phyloP scores from a whole-genome alignment of 2,888 invertebrate genomes.

The Octonoba sinensis region DNA sequence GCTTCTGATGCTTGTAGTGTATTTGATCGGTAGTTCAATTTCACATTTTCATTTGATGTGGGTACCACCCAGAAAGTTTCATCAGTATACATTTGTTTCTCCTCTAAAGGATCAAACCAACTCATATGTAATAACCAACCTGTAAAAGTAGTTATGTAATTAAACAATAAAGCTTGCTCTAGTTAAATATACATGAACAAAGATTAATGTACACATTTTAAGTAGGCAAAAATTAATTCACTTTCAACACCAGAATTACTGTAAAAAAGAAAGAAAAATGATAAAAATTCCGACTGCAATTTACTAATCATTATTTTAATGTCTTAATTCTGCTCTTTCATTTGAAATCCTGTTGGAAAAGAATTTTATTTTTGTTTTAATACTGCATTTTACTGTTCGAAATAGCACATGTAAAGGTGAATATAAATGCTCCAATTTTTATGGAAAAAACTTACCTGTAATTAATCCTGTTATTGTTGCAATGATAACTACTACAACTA shows the following conservation, averaged over 20 bases:
- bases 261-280: not conserved
- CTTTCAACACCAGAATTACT: not conserved
- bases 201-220: too few species aligned
- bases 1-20: not conserved
- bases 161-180: not conserved
- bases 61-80: slow-evolving; percentile 37
- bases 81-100: slow-evolving; percentile 49
- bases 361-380: too few species aligned
- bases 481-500: slow-evolving; percentile 79
- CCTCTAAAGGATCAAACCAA: slow-evolving; percentile 40
- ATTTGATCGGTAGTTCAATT: too few species aligned
- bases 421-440: too few species aligned
- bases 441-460: slow-evolving; percentile 76
- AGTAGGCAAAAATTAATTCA: not conserved
- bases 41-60: too few species aligned
- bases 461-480: slow-evolving; percentile 81
- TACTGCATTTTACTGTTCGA: too few species aligned
- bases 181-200: too few species aligned
- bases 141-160: not conserved
- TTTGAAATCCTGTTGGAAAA: too few species aligned
- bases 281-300: too few species aligned
- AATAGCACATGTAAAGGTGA: too few species aligned
- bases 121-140: slow-evolving; percentile 22
- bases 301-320: too few species aligned
- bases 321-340: too few species aligned